Percentiles rank a stretch among this genome's conserved stretches.
Conservation (phyloP, 2,113 vertebrate species). For the Sitta europaea region DNA sequence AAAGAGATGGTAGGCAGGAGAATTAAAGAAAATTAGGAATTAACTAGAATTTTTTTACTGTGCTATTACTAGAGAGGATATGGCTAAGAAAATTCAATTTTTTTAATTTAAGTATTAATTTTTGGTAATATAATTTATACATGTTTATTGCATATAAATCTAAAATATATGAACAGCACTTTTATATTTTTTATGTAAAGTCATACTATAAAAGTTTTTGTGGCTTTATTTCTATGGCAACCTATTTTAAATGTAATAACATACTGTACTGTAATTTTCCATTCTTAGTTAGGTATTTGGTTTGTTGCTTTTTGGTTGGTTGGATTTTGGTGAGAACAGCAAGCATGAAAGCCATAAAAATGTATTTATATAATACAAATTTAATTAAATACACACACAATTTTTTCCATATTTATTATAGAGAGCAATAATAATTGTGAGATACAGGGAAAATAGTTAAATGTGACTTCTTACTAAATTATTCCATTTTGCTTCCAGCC, state of each 20-base stretch:
- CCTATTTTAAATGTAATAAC: neutral
- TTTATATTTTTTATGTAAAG: neutral
- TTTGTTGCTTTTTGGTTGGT: accelerated
- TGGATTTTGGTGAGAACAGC: neutral
- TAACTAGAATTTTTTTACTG: neutral
- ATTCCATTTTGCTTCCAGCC: neutral
- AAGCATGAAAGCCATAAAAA: neutral
- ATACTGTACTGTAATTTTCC: neutral
- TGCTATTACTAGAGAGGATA: neutral
- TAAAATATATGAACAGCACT: neutral
- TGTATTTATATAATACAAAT: neutral
- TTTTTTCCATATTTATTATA: neutral
- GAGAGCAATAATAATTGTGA: neutral
- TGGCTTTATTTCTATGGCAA: neutral
- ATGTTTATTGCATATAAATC: neutral
- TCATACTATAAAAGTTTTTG: neutral
- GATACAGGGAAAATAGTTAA: neutral
- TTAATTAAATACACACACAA: neutral
- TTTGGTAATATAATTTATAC: neutral
- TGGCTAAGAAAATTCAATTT: neutral
- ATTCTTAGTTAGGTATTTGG: neutral
- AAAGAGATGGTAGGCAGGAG: neutral
- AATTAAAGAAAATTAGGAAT: neutral
- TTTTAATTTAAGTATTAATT: neutral
- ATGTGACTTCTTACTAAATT: neutral